Evolutionary conservation across 2,888 invertebrate species (phyloP).

Genomic region (Atrina japonica): DNA sequence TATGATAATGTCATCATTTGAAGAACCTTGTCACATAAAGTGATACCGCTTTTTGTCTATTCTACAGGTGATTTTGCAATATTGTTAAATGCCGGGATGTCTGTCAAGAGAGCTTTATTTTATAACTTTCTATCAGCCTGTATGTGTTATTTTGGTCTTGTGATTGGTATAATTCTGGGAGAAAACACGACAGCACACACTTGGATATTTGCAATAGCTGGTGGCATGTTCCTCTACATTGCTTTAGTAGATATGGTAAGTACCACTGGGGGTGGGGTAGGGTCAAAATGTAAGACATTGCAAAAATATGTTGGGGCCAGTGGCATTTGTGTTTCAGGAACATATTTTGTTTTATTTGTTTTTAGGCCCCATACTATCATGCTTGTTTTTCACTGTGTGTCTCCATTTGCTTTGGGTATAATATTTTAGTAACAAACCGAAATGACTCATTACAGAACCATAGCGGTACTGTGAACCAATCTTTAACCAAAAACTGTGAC

Average conservation of each 20-base stretch:
- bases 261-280: background rate
- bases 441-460: no score
- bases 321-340: no score
- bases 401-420: no score
- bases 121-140: conserved; percentile 85
- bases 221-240: conserved; percentile 86
- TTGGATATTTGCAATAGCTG: conserved; percentile 85
- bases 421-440: no score
- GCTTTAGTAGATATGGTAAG: conserved; percentile 85
- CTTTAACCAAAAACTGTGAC: no score
- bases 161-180: conserved; percentile 83
- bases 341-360: background rate
- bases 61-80: conserved; percentile 85
- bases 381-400: conserved; percentile 14
- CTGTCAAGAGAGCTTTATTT: conserved; percentile 83
- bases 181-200: conserved; percentile 82
- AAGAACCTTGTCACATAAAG: no score
- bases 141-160: conserved; percentile 84
- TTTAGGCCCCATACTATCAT: background rate
- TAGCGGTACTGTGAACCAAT: no score
- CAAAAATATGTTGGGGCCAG: no score
- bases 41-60: no score
- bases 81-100: conserved; percentile 84
- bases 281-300: no score
- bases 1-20: no score